Conservation (phyloP, 1,140 invertebrate species). For the Drosophila saltans region DNA sequence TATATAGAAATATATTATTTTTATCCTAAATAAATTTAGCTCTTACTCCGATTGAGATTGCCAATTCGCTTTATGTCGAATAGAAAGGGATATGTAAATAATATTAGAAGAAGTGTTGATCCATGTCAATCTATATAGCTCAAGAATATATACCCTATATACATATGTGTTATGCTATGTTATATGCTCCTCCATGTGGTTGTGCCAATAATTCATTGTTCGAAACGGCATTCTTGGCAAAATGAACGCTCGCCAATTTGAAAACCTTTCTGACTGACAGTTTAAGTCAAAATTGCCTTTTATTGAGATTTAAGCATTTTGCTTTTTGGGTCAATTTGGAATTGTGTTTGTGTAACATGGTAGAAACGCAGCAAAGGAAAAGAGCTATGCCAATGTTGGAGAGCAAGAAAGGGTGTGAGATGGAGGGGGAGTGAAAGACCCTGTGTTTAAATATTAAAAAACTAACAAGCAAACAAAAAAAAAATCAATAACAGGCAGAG, state of each 20-base stretch:
- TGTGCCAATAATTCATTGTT: not conserved
- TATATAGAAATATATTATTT: too few relatives aligned
- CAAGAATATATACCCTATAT: too few relatives aligned
- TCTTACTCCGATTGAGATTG: too few relatives aligned
- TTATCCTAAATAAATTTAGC: too few relatives aligned
- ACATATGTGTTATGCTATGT: too few relatives aligned
- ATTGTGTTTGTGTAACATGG: slow-evolving; percentile 30
- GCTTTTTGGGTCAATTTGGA: slow-evolving; percentile 76
- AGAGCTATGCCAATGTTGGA: not conserved
- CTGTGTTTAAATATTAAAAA: slow-evolving; percentile 72
- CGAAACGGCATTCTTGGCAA: not conserved
- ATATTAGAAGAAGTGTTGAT: too few relatives aligned
- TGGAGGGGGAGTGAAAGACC: not conserved
- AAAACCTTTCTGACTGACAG: slow-evolving; percentile 61
- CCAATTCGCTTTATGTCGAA: too few relatives aligned
- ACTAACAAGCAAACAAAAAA: slow-evolving; percentile 31
- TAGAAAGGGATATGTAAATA: too few relatives aligned
- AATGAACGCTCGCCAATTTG: slow-evolving; percentile 49
- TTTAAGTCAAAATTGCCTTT: slow-evolving; percentile 72
- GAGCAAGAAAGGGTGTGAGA: not conserved
- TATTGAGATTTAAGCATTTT: slow-evolving; percentile 72
- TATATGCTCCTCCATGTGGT: not conserved
- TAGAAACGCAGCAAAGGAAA: slow-evolving; percentile 1
- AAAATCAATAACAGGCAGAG: slow-evolving; percentile 56
- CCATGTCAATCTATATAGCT: too few relatives aligned